Conservation (phyloP, 2,113 vertebrate species). For the Hydropotes inermis region DNA sequence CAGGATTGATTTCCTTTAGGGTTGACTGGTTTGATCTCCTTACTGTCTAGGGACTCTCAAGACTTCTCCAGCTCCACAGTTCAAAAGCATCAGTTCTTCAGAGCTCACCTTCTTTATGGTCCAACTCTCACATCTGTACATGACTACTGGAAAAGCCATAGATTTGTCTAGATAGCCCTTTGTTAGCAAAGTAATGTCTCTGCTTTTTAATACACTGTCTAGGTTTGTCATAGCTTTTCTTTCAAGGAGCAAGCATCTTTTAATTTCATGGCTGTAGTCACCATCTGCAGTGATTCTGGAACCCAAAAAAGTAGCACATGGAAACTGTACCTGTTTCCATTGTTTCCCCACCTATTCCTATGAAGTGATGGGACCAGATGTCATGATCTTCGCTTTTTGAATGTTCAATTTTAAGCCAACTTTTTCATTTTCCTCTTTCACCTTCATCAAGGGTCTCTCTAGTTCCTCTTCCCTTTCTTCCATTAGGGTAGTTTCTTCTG, state of each 20-base stretch:
- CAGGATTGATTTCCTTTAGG: background rate
- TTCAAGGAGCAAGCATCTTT: background rate
- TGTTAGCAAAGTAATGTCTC: background rate
- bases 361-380: background rate
- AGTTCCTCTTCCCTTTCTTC: background rate
- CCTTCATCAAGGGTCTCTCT: background rate
- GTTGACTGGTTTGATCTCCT: background rate
- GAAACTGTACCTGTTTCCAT: background rate
- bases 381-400: background rate
- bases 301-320: background rate
- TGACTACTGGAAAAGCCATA: background rate
- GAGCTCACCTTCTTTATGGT: background rate
- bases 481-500: background rate
- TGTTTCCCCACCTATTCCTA: background rate
- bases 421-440: background rate
- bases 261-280: background rate
- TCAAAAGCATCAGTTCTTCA: background rate
- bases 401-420: background rate
- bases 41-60: background rate
- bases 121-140: background rate
- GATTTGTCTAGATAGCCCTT: background rate
- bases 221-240: background rate
- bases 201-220: background rate
- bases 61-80: background rate
- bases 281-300: background rate